Evolutionary conservation across 2,888 invertebrate genomes (phyloP).

Genomic region (Eurytoma adleriae): DNA sequence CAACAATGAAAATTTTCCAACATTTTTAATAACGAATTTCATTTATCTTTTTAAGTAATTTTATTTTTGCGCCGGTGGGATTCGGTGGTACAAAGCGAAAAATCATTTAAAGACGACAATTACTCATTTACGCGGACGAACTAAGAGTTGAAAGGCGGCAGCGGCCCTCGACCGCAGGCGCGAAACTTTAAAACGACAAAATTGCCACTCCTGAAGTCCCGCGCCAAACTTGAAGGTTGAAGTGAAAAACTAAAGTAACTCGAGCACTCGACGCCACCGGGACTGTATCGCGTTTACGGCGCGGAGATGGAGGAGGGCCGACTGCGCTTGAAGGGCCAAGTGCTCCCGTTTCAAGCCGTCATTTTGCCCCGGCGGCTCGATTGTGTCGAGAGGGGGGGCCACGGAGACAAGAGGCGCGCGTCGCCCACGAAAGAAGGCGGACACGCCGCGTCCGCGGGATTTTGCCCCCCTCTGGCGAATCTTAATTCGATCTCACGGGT

Average conservation of each 20-base stretch:
- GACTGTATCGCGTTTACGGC: neutral
- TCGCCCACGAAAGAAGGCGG: conserved; percentile 2
- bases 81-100: no score
- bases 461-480: conserved; percentile 4
- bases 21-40: no score
- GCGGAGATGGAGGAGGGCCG: conserved; percentile 2
- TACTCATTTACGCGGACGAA: no score
- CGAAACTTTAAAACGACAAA: neutral
- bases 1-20: no score
- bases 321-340: conserved; percentile 35
- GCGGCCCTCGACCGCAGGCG: no score
- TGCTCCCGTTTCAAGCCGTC: conserved; percentile 47
- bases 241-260: conserved; percentile 20
- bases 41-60: no score
- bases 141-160: no score
- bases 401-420: neutral
- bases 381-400: neutral
- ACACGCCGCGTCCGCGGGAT: neutral
- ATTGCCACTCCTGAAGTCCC: neutral
- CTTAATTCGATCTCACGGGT: conserved; percentile 11
- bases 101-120: no score
- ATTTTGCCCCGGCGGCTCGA: conserved; percentile 46
- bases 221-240: neutral
- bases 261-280: neutral
- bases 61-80: no score